These are phyloP conservation scores for Mergus octosetaceus DNA, from an alignment of 2,797 vertebrate genomes.

Conservation along the genomic window DNA sequence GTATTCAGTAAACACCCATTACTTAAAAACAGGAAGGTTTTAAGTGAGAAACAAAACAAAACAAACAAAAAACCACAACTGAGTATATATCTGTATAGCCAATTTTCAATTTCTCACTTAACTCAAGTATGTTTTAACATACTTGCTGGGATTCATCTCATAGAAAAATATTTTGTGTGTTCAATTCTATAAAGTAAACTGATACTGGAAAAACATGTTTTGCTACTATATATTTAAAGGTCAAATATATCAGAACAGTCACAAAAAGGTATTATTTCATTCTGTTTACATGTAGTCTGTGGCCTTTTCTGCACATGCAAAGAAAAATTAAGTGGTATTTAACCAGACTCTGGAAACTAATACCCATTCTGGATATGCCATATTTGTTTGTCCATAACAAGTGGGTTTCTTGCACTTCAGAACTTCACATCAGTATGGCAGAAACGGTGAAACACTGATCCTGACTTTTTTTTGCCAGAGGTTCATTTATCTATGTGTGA, in stretches of 20 bases:
- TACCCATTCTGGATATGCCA: accelerated
- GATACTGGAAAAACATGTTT: neutral
- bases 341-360: neutral
- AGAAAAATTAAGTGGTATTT: neutral
- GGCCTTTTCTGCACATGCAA: neutral
- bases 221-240: neutral
- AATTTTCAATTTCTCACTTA: neutral
- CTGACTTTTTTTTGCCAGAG: neutral
- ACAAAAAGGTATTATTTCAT: neutral
- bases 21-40: neutral
- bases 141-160: neutral
- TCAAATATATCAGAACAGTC: neutral
- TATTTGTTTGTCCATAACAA: neutral
- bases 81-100: neutral
- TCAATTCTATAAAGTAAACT: neutral
- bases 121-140: neutral
- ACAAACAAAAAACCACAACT: neutral
- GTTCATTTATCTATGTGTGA: neutral
- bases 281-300: neutral
- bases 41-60: neutral
- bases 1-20: neutral
- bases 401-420: neutral
- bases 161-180: neutral
- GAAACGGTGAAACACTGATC: neutral
- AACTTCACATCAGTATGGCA: accelerated